Evolutionary conservation across 2,113 vertebrate genomes (phyloP).

Genomic region (Tachysurus fulvidraco): DNA sequence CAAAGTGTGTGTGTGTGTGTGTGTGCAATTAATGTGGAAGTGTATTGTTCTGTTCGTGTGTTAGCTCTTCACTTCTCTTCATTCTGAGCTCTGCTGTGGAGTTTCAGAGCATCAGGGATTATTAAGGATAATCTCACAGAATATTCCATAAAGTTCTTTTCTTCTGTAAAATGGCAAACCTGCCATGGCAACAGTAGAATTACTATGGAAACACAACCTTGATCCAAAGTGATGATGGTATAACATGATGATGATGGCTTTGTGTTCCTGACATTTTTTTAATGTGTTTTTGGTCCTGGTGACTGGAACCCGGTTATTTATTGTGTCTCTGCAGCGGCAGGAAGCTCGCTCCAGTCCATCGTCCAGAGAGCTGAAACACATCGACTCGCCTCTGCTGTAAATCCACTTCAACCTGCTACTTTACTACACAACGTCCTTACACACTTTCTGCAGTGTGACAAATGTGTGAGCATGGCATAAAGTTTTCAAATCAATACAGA

Average conservation of each 20-base stretch:
- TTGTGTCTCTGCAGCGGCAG: not conserved
- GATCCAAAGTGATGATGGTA: conserved; percentile 1
- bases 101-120: not conserved
- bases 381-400: not conserved
- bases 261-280: not conserved
- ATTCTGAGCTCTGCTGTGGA: not conserved
- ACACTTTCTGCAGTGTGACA: not conserved
- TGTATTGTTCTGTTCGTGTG: not conserved
- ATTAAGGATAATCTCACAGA: not conserved
- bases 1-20: not conserved
- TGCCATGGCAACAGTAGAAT: conserved; percentile 58
- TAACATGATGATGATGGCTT: no score
- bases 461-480: not conserved
- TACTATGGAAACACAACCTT: conserved; percentile 61
- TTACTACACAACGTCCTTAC: not conserved
- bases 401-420: not conserved
- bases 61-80: not conserved
- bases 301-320: not conserved
- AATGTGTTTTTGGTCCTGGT: not conserved
- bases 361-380: not conserved
- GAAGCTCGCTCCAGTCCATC: not conserved
- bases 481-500: not conserved
- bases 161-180: not conserved
- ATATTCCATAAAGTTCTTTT: not conserved
- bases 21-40: not conserved